Conservation (phyloP, 2,888 invertebrate species). For the Falcaria lacertinaria region DNA sequence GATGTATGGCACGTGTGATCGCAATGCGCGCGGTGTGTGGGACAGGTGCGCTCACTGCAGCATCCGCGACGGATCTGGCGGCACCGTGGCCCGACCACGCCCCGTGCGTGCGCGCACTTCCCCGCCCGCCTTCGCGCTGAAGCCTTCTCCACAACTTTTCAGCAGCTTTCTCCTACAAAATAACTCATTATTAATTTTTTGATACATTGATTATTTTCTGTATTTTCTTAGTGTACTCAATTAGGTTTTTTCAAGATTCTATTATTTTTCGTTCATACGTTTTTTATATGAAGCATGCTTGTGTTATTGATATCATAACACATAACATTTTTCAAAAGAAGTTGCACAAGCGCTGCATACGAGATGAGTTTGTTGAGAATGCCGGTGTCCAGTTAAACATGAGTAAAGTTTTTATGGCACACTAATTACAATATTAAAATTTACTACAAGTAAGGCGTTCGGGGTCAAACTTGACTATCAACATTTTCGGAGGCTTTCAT, state of each 20-base stretch:
- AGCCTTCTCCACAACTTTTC: slow-evolving; percentile 44
- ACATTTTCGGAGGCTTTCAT: background rate
- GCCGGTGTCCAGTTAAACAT: background rate
- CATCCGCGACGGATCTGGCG: slow-evolving; percentile 66
- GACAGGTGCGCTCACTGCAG: slow-evolving; percentile 69
- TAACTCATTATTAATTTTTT: no score
- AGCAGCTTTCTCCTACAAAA: slow-evolving; percentile 29
- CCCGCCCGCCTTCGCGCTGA: slow-evolving; percentile 56
- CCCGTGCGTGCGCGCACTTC: slow-evolving; percentile 63
- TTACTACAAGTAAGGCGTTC: no score
- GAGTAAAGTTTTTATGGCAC: background rate
- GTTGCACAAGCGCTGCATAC: background rate
- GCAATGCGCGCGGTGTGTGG: slow-evolving; percentile 24
- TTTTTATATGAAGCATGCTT: no score
- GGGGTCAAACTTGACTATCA: background rate
- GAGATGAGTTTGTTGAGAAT: background rate
- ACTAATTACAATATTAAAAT: background rate
- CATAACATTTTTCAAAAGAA: no score
- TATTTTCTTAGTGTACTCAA: no score
- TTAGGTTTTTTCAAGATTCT: no score
- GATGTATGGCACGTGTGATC: slow-evolving; percentile 27
- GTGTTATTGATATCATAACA: no score
- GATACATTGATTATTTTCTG: no score
- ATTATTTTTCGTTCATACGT: no score
- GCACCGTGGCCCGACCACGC: slow-evolving; percentile 42